Conservation (phyloP, 2,797 vertebrate genomes). For the Rhyacichthys aspro region DNA sequence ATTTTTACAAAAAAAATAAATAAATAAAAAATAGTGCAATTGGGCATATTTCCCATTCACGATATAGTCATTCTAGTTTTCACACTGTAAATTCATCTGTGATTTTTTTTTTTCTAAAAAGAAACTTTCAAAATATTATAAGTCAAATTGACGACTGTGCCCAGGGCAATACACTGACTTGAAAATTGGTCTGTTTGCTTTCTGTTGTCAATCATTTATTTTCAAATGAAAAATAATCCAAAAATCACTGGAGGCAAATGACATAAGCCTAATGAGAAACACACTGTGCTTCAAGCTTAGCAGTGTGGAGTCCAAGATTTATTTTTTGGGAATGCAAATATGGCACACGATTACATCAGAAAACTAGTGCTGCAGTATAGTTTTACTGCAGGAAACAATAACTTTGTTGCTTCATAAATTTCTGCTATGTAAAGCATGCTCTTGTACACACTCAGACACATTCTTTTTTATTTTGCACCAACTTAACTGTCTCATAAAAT, state of each 20-base stretch:
- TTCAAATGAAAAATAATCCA: slow-evolving; percentile 45
- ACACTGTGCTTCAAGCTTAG: slow-evolving; percentile 29
- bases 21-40: too few relatives aligned
- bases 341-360: slow-evolving; percentile 14
- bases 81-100: too few relatives aligned
- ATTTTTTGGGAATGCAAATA: slow-evolving; percentile 18
- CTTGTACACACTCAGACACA: too few relatives aligned
- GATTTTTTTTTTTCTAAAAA: too few relatives aligned
- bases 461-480: slow-evolving; percentile 4
- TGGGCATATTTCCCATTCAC: too few relatives aligned
- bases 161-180: slow-evolving; percentile 14
- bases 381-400: slow-evolving; percentile 44
- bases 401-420: slow-evolving; percentile 42
- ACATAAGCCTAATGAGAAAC: slow-evolving; percentile 42
- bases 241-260: slow-evolving; percentile 32
- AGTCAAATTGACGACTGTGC: slow-evolving; percentile 17
- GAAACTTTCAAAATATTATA: slow-evolving; percentile 6
- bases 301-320: slow-evolving; percentile 32
- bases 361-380: slow-evolving; percentile 24
- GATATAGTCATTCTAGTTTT: too few relatives aligned
- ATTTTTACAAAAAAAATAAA: too few relatives aligned
- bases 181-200: slow-evolving; percentile 8
- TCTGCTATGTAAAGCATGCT: slow-evolving; percentile 37
- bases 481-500: slow-evolving; percentile 41
- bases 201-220: slow-evolving; percentile 29